A percentile compares a stretch with the other conserved stretches of the same genome.
phyloP scores from a whole-genome alignment of 2,113 vertebrate genomes.

The Apodemus sylvaticus region DNA sequence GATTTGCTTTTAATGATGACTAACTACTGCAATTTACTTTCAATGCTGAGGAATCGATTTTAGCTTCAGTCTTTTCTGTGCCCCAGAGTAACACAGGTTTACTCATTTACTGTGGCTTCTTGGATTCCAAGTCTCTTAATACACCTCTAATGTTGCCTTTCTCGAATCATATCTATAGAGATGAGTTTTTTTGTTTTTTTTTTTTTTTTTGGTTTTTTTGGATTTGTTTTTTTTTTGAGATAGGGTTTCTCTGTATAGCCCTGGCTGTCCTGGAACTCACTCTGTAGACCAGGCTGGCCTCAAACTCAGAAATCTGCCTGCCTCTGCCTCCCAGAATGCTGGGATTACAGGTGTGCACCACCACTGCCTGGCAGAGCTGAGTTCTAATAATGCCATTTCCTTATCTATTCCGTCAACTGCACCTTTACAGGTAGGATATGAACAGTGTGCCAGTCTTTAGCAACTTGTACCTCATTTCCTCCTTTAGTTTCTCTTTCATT shows the following conservation, averaged over 20 bases:
- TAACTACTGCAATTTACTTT: not conserved
- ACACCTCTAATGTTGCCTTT: not conserved
- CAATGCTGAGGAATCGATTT: not conserved
- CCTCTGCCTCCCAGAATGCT: no score
- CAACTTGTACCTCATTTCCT: not conserved
- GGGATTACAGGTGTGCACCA: no score
- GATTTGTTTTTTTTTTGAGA: no score
- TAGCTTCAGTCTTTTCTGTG: not conserved
- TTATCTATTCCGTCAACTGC: not conserved
- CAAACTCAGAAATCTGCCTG: no score
- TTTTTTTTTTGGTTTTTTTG: no score
- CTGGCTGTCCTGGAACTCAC: no score
- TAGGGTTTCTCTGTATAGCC: no score
- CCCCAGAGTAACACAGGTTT: not conserved
- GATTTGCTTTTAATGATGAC: not conserved
- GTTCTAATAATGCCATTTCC: not conserved
- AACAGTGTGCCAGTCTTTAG: conserved; percentile 9
- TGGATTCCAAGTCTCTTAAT: not conserved
- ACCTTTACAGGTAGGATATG: not conserved
- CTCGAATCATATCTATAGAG: not conserved
- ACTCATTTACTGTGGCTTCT: conserved; percentile 6
- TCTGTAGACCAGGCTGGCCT: no score
- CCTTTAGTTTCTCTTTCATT: not conserved
- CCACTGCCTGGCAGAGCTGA: no score
- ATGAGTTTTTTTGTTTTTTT: no score